Evolutionary conservation across 1,140 invertebrate genomes (phyloP).

Genomic region (Drosophila punjabiensis): DNA sequence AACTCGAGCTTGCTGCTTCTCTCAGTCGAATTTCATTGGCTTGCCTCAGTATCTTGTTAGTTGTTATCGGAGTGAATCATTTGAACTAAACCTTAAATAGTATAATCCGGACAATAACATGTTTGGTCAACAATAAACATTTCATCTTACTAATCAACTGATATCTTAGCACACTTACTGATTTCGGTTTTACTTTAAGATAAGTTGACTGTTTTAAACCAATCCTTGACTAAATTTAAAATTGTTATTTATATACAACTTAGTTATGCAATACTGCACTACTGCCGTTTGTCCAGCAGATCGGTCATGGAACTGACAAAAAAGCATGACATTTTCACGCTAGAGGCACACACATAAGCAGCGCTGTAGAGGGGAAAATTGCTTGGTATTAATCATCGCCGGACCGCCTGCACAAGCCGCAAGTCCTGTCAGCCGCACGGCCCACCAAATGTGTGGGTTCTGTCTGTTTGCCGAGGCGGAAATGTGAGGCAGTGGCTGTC

Average conservation of each 20-base stretch:
- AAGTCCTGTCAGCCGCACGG: constrained; percentile 56
- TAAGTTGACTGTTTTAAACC: background rate
- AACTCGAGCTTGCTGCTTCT: no score
- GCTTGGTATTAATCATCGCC: constrained; percentile 73
- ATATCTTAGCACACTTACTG: no score
- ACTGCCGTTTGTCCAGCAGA: constrained; percentile 34
- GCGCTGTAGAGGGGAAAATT: constrained; percentile 46
- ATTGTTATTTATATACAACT: background rate
- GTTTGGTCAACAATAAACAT: background rate
- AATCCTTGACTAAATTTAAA: background rate
- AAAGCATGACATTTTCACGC: constrained; percentile 68
- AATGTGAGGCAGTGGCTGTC: background rate
- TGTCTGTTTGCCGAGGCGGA: constrained; percentile 50
- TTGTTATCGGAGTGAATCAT: no score
- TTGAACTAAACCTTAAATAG: no score
- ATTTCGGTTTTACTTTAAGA: background rate
- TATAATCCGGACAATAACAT: background rate
- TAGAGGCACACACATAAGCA: constrained; percentile 11
- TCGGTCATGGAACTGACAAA: constrained; percentile 30
- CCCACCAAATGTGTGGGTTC: constrained; percentile 51
- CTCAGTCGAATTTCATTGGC: no score
- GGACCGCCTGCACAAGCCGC: constrained; percentile 57
- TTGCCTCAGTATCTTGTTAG: no score
- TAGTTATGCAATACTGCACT: background rate
- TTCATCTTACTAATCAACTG: background rate